Conservation (phyloP, 2,888 invertebrate genomes). For the Apamea crenata region DNA sequence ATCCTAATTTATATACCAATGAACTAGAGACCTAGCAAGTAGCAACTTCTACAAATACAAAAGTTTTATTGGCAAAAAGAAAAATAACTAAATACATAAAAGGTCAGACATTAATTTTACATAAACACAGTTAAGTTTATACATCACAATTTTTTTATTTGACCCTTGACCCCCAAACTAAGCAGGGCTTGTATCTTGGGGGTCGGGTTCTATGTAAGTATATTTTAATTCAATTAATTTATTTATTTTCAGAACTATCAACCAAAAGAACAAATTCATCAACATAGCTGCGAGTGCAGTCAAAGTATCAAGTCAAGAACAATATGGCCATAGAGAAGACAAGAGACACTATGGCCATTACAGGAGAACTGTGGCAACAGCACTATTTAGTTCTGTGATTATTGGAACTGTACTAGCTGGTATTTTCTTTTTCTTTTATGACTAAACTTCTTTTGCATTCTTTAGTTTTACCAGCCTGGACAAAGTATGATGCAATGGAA, state of each 20-base stretch:
- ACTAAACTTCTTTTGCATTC: neutral
- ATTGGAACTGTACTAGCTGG: conserved; percentile 77
- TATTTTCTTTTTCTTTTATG: conserved; percentile 48
- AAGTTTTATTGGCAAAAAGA: neutral
- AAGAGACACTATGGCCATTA: conserved; percentile 56
- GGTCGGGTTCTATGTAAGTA: neutral
- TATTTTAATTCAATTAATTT: neutral
- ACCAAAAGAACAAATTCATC: conserved; percentile 70
- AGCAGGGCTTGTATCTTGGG: neutral
- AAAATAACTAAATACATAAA: neutral
- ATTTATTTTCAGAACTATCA: conserved; percentile 63
- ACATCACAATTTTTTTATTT: neutral
- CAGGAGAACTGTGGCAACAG: conserved; percentile 65
- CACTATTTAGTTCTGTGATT: conserved; percentile 78
- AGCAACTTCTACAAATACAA: neutral
- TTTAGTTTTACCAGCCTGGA: neutral
- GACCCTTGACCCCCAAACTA: neutral
- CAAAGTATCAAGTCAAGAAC: conserved; percentile 60
- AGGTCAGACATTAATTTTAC: neutral
- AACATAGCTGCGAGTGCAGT: conserved; percentile 69
- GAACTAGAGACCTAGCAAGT: neutral
- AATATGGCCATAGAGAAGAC: conserved; percentile 63
- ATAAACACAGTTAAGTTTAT: too few relatives aligned
- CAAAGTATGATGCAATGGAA: neutral
- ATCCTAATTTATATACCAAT: neutral